Conservation (phyloP, 2,797 vertebrate genomes). For the Scolopax bukidnonensis region DNA sequence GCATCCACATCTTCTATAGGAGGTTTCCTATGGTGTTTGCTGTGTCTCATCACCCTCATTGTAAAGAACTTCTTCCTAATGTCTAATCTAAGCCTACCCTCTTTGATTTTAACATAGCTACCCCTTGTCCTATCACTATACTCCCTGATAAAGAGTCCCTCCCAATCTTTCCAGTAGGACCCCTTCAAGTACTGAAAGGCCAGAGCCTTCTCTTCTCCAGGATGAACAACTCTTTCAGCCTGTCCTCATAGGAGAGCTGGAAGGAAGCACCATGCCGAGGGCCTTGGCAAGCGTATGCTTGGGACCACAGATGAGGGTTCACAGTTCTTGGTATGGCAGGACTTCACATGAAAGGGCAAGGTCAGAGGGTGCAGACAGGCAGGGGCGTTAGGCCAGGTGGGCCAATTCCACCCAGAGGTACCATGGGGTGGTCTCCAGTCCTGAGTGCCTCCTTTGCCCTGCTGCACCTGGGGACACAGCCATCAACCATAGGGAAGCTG, state of each 20-base stretch:
- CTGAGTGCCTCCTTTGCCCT: neutral
- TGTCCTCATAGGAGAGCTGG: neutral
- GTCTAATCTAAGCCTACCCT: no score
- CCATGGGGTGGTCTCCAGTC: neutral
- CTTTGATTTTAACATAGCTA: no score
- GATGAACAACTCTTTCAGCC: no score
- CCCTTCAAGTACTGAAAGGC: no score
- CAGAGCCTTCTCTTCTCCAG: no score
- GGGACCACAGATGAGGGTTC: neutral
- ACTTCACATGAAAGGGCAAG: neutral
- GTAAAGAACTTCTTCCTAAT: no score
- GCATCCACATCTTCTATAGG: no score
- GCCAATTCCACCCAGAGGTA: neutral
- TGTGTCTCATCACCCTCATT: no score
- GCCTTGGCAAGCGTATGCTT: neutral
- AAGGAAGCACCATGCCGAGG: accelerated
- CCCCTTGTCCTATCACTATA: no score
- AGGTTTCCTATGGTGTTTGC: no score
- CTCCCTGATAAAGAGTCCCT: no score
- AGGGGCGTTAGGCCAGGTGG: neutral
- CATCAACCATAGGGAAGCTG: neutral
- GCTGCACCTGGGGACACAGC: neutral
- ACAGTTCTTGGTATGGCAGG: neutral
- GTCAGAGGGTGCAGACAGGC: accelerated
- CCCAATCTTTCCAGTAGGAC: no score